Base-by-base conservation (phyloP, 92 coral and sea anemone species). In the Palythoa caribaeorum region DNA sequence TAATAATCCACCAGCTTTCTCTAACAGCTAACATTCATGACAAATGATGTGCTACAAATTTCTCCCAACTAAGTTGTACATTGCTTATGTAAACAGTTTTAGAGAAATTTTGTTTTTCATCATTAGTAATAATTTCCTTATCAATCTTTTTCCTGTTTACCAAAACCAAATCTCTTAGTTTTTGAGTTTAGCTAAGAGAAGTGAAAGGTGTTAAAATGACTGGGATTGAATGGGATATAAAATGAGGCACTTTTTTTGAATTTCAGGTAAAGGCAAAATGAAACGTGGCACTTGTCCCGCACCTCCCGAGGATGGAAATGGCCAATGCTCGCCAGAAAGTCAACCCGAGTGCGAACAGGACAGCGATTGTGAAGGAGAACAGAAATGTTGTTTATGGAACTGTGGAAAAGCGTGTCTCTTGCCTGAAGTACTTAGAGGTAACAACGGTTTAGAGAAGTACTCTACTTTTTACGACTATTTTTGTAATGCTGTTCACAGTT, bases 341-440 rank as follows among this genome's bases (percentile, higher is more conserved):
- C 53, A 11, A 47, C 76, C 86, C 28, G 86, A 81, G 54, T 81
- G 86, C 9, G 53, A 48, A 9, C 74, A 81, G 44, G 86, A 81
- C 76, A 21, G 63, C 21, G 86, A 81, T 28, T 81, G 86, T 51
- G 17, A 44, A 17, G 75, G 75, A 40, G 40, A 65, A 13, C 86
- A 19, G 59, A 81, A 81, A 37, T 81, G 86, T 66, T 81, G 86
- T 15, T 66, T 81, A 76, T 81, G 86, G 86, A 66, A 65, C 86
- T 81, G 86, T 65, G 86, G 86, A 63, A 81, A 81, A 59, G 76
- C 39, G 38, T 81, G 86, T 28, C 62, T 68, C 60, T 9, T 47
- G 48, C 76, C 86, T 21, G 75, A 66, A 7, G 20, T 28, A 28
- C 28, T 50, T 40, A 47, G 59, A 66, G 59, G 86, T 81, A 81